Percentiles rank a stretch among this genome's conserved stretches.
phyloP scores from a whole-genome alignment of 2,888 invertebrate genomes.

The Idaea aversata region DNA sequence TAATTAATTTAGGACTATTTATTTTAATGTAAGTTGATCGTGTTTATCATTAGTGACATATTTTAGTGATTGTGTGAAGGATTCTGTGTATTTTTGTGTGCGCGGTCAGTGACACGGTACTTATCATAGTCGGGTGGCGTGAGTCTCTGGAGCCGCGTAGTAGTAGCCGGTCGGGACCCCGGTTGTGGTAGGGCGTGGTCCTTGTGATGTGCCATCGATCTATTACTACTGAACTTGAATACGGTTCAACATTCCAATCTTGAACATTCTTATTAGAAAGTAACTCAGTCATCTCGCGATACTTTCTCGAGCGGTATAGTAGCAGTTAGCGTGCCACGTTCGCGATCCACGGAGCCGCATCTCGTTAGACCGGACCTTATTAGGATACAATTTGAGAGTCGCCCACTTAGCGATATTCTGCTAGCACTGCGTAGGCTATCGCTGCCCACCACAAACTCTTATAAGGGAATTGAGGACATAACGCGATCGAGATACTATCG shows the following conservation, averaged over 20 bases:
- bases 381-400: slow-evolving; percentile 63
- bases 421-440: slow-evolving; percentile 53
- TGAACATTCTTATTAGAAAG: slow-evolving; percentile 44
- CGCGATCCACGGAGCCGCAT: slow-evolving; percentile 37
- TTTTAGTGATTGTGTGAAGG: slow-evolving; percentile 41
- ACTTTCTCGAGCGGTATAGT: slow-evolving; percentile 56
- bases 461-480: slow-evolving; percentile 39
- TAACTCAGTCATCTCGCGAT: slow-evolving; percentile 38
- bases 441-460: slow-evolving; percentile 50
- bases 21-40: slow-evolving; percentile 76
- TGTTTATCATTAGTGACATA: slow-evolving; percentile 45
- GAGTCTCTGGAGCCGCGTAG: not conserved
- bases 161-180: slow-evolving; percentile 55
- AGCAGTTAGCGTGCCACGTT: slow-evolving; percentile 66
- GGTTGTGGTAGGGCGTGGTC: slow-evolving; percentile 81
- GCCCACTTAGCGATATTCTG: slow-evolving; percentile 56
- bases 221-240: slow-evolving; percentile 26
- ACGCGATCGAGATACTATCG: slow-evolving; percentile 7
- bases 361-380: slow-evolving; percentile 60
- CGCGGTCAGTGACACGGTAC: slow-evolving; percentile 70
- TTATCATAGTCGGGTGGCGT: slow-evolving; percentile 45
- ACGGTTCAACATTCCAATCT: slow-evolving; percentile 22
- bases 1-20: slow-evolving; percentile 78
- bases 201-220: slow-evolving; percentile 26
- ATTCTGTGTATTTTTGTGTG: slow-evolving; percentile 47